Conservation (phyloP, 2,113 vertebrate species). For the Peromyscus leucopus region DNA sequence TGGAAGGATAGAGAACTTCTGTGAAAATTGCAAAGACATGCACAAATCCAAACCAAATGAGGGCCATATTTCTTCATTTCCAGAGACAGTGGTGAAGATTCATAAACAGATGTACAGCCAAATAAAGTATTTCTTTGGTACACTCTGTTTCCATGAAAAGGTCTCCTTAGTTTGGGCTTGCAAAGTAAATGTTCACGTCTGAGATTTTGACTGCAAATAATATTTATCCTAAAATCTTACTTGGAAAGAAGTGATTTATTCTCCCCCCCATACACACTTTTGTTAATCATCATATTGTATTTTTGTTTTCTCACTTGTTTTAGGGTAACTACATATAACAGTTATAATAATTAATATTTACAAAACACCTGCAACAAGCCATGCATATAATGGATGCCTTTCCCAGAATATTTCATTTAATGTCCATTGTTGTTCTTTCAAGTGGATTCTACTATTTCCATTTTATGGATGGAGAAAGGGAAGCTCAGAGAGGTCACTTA, state of each 20-base stretch:
- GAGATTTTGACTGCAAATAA: constrained; percentile 8
- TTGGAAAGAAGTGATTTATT: background rate
- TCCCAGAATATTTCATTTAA: constrained; percentile 31
- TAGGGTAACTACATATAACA: background rate
- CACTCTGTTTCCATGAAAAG: constrained; percentile 25
- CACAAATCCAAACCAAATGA: constrained; percentile 56
- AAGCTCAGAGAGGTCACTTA: background rate
- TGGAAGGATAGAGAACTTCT: constrained; percentile 15
- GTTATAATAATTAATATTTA: constrained; percentile 11
- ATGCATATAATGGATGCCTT: background rate
- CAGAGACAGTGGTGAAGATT: constrained; percentile 52
- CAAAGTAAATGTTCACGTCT: background rate
- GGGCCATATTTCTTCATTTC: constrained; percentile 67
- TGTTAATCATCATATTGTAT: background rate
- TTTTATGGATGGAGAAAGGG: background rate
- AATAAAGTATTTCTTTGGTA: constrained; percentile 44
- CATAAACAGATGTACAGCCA: constrained; percentile 40
- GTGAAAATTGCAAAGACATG: constrained; percentile 40
- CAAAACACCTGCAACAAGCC: background rate
- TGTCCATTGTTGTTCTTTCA: background rate
- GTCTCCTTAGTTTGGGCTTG: constrained; percentile 7
- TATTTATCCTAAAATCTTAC: constrained; percentile 14
- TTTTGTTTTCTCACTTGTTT: constrained; percentile 35
- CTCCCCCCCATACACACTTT: background rate
- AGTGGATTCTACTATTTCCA: background rate